Evolutionary conservation across 2,888 invertebrate species (phyloP).

Genomic region (Clivina fossor): DNA sequence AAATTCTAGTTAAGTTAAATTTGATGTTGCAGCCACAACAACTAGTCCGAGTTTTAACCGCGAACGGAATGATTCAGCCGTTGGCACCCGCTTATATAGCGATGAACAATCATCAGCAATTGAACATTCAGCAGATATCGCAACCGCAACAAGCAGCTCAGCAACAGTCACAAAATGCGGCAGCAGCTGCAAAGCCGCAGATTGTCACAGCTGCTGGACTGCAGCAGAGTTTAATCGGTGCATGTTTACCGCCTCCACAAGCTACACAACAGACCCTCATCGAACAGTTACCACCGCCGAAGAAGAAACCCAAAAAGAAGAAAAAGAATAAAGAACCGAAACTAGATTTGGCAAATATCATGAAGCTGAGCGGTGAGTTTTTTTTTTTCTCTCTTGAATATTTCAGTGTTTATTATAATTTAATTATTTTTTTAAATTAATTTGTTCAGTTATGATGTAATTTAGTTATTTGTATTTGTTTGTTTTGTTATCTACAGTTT

Average conservation of each 20-base stretch:
- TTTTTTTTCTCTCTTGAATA: neutral
- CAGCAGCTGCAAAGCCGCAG: too few species aligned
- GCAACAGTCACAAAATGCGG: slow-evolving; percentile 19
- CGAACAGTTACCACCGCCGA: slow-evolving; percentile 51
- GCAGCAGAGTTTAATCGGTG: slow-evolving; percentile 8
- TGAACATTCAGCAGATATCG: slow-evolving; percentile 24
- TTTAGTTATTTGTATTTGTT: too few species aligned
- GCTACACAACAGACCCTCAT: neutral
- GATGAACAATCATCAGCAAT: slow-evolving; percentile 32
- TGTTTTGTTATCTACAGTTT: too few species aligned
- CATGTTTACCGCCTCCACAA: neutral
- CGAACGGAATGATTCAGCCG: slow-evolving; percentile 62
- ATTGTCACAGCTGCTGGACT: neutral
- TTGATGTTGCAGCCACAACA: slow-evolving; percentile 53
- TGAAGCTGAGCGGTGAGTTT: slow-evolving; percentile 66
- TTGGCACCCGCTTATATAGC: slow-evolving; percentile 56
- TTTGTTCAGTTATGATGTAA: too few species aligned
- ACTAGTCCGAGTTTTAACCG: slow-evolving; percentile 62
- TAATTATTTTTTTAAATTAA: neutral
- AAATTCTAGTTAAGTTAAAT: neutral
- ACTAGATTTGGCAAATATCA: slow-evolving; percentile 70
- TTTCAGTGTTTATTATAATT: neutral
- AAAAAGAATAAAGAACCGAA: slow-evolving; percentile 59
- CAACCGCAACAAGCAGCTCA: neutral
- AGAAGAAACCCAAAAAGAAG: slow-evolving; percentile 59